These are phyloP conservation scores for Amblyopsis rosae DNA, from an alignment of 2,113 vertebrate species.

Conservation along the genomic window DNA sequence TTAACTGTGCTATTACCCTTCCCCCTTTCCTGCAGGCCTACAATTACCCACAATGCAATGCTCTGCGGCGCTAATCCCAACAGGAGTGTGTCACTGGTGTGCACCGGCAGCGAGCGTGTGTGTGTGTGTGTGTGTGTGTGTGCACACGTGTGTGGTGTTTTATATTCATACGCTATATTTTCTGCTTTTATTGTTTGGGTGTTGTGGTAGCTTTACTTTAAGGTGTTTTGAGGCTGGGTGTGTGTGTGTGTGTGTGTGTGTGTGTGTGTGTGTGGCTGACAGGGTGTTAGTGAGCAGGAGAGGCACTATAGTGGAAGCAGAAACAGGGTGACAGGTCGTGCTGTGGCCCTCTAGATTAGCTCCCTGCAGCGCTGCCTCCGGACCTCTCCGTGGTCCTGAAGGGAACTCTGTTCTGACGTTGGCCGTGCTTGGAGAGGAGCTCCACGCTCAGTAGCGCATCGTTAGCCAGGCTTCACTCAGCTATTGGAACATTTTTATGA, in stretches of 20 bases:
- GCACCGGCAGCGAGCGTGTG: too few relatives aligned
- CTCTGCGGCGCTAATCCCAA: too few relatives aligned
- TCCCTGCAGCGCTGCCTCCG: conserved; percentile 38
- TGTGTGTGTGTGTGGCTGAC: background rate
- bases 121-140: too few relatives aligned
- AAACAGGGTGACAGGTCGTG: conserved; percentile 37
- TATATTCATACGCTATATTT: too few relatives aligned
- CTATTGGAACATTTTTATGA: background rate
- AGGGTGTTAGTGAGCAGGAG: background rate
- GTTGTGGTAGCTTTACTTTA: background rate
- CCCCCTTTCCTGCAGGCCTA: too few relatives aligned
- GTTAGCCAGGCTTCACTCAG: conserved; percentile 61
- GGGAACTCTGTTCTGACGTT: background rate
- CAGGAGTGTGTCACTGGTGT: too few relatives aligned
- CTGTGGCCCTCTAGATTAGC: conserved; percentile 18
- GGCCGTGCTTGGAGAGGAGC: background rate
- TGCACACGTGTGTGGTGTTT: too few relatives aligned
- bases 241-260: conserved; percentile 9
- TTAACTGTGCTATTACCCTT: too few relatives aligned
- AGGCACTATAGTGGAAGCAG: background rate
- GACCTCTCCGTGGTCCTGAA: conserved; percentile 71
- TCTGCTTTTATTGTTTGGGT: too few relatives aligned
- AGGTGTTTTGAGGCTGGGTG: background rate
- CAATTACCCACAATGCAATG: too few relatives aligned
- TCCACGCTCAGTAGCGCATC: conserved; percentile 55